These are phyloP conservation scores for Eristalinus aeneus DNA, from an alignment of 2,888 invertebrate genomes.

Conservation along the genomic window DNA sequence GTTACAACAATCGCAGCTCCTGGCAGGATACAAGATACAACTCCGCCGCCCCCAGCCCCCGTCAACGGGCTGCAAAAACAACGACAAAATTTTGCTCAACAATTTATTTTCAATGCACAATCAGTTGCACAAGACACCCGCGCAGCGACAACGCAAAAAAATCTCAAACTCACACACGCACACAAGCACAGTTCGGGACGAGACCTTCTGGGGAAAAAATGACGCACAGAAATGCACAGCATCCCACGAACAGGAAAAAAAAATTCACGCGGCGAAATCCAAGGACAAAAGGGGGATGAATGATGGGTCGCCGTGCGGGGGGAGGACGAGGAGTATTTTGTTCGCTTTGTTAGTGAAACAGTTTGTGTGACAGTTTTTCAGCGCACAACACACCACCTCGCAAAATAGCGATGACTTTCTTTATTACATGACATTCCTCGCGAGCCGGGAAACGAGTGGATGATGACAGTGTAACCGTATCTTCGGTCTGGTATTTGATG, in stretches of 20 bases:
- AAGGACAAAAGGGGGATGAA: background rate
- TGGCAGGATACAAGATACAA: constrained; percentile 40
- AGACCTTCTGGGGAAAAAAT: background rate
- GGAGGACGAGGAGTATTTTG: background rate
- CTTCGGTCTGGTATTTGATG: background rate
- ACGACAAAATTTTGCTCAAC: constrained; percentile 57
- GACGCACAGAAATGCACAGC: no score
- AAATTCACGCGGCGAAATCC: no score
- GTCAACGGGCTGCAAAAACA: constrained; percentile 5
- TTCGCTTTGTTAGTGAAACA: background rate
- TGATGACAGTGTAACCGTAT: background rate
- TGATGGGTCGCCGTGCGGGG: background rate
- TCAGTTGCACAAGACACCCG: constrained; percentile 29
- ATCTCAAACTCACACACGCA: background rate
- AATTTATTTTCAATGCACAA: constrained; percentile 62
- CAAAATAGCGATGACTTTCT: background rate
- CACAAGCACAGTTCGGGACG: background rate
- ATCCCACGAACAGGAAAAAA: background rate
- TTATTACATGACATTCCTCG: background rate
- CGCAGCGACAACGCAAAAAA: background rate
- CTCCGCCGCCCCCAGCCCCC: background rate
- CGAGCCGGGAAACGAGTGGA: background rate
- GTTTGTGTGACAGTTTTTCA: background rate
- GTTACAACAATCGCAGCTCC: constrained; percentile 33
- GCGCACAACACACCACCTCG: background rate